These are phyloP conservation scores for Heliopora coerulea DNA, from an alignment of 92 coral and sea anemone species.

Conservation along the genomic window DNA sequence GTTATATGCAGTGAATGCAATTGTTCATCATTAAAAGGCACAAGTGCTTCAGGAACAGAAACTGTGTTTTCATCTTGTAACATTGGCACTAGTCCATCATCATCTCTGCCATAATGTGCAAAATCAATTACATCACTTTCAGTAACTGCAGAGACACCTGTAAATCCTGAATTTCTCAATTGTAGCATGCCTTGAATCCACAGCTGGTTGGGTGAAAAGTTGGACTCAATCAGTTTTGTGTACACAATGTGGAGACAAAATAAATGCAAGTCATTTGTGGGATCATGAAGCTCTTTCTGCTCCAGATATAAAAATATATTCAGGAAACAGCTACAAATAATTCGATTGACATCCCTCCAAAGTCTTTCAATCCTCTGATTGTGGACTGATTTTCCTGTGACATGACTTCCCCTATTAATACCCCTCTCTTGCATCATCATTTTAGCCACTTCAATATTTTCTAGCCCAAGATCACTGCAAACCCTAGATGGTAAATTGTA, in stretches of 20 bases:
- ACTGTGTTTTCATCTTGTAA: background rate
- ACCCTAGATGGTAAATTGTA: constrained; percentile 64
- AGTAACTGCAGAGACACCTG: background rate
- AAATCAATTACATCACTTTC: background rate
- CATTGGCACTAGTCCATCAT: background rate
- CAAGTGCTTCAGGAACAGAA: constrained; percentile 1
- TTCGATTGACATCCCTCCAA: constrained; percentile 16
- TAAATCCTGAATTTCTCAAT: constrained; percentile 8
- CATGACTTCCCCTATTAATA: constrained; percentile 50
- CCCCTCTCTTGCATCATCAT: constrained; percentile 47
- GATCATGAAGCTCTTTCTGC: background rate
- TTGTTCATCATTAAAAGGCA: background rate
- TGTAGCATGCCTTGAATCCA: constrained; percentile 10
- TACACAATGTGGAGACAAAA: constrained; percentile 13
- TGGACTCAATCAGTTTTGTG: background rate
- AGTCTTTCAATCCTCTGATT: constrained; percentile 53
- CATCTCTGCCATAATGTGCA: constrained; percentile 5
- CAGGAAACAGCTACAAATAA: constrained; percentile 6
- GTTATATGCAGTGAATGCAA: background rate
- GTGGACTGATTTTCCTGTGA: constrained; percentile 54
- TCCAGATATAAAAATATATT: constrained; percentile 5
- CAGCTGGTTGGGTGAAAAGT: constrained; percentile 24
- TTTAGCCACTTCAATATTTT: constrained; percentile 43
- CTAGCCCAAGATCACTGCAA: constrained; percentile 61
- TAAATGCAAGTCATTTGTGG: background rate